phyloP scores from a whole-genome alignment of 1,140 invertebrate genomes.

The Drosophila sproati region DNA sequence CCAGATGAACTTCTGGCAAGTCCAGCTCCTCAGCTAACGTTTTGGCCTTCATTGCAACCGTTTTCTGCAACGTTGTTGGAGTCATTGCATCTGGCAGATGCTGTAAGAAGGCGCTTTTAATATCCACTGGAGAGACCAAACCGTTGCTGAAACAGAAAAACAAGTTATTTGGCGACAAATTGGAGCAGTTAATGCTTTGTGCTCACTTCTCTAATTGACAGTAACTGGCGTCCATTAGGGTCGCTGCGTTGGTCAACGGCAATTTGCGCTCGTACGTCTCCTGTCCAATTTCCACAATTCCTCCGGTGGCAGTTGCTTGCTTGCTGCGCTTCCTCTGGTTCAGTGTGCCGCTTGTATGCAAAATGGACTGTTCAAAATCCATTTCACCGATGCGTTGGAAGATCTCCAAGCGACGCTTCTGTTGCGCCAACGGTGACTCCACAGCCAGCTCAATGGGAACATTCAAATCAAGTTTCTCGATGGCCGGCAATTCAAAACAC shows the following conservation, averaged over 20 bases:
- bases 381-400: conserved; percentile 78
- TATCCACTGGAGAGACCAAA: conserved; percentile 60
- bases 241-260: conserved; percentile 64
- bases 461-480: conserved; percentile 84
- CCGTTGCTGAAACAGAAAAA: conserved; percentile 48
- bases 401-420: conserved; percentile 79
- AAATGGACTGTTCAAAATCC: conserved; percentile 79
- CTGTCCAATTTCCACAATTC: conserved; percentile 81
- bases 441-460: conserved; percentile 84
- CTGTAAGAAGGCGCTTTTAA: conserved; percentile 52
- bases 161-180: neutral
- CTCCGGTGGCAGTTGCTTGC: conserved; percentile 18
- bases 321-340: conserved; percentile 37
- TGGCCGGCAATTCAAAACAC: conserved; percentile 85
- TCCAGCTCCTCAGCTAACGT: conserved; percentile 64
- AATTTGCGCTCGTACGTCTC: conserved; percentile 52
- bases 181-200: neutral
- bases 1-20: conserved; percentile 59
- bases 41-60: conserved; percentile 62
- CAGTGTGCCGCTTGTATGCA: conserved; percentile 57
- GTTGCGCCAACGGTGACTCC: conserved; percentile 76
- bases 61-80: conserved; percentile 62
- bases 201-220: conserved; percentile 71
- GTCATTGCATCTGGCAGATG: conserved; percentile 70
- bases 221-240: conserved; percentile 78